Evolutionary conservation across 2,888 invertebrate genomes (phyloP).

Genomic region (Limnephilus lunatus): DNA sequence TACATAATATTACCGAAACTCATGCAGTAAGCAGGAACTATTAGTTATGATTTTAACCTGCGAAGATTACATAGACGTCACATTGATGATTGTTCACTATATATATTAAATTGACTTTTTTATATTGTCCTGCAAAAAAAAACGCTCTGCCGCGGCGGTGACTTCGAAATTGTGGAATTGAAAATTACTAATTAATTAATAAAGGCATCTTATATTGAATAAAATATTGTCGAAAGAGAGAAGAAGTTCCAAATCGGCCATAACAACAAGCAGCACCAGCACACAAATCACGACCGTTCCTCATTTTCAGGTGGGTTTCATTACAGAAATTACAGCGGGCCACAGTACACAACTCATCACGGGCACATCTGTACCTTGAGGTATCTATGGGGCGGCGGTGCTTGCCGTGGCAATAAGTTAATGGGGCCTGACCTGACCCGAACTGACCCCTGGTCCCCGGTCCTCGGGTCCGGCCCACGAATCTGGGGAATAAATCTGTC

Average conservation of each 20-base stretch:
- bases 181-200: too few species aligned
- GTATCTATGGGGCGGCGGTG: not conserved
- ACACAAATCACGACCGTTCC: not conserved
- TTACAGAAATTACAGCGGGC: constrained; percentile 3
- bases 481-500: constrained; percentile 36
- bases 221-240: too few species aligned
- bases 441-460: constrained; percentile 29
- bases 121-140: too few species aligned
- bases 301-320: not conserved
- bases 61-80: too few species aligned
- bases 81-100: too few species aligned
- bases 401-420: not conserved
- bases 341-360: constrained; percentile 2
- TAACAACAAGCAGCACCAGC: not conserved
- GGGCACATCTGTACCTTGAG: not conserved
- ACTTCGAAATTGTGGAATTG: too few species aligned
- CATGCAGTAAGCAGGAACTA: too few species aligned
- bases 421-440: constrained; percentile 34
- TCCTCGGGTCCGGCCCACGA: not conserved
- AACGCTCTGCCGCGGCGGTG: too few species aligned
- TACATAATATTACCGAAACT: too few species aligned
- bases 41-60: too few species aligned
- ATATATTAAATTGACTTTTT: too few species aligned
- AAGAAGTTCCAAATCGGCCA: not conserved
- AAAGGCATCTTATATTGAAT: too few species aligned